phyloP scores from a whole-genome alignment of 2,888 invertebrate species.

The Heliconius aoede region DNA sequence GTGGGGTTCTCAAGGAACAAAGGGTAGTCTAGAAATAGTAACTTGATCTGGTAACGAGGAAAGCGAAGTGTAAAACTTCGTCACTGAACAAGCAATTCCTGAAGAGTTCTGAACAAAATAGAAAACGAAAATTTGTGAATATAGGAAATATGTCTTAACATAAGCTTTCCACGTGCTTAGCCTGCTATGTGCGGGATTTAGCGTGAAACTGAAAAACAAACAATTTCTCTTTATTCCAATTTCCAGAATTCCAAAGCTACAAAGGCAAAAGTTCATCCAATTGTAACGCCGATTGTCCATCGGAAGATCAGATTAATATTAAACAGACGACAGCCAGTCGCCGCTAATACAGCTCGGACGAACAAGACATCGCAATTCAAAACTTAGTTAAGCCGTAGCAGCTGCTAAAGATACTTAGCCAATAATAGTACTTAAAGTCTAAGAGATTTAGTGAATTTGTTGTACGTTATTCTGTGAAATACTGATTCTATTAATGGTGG shows the following conservation, averaged over 20 bases:
- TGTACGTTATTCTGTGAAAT: not conserved
- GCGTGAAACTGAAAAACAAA: not conserved
- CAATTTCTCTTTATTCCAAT: not conserved
- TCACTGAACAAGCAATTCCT: too few species aligned
- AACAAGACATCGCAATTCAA: conserved; percentile 50
- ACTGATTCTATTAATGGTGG: too few species aligned
- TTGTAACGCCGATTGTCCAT: conserved; percentile 12
- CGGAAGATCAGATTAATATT: conserved; percentile 38
- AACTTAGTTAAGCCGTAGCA: conserved; percentile 49
- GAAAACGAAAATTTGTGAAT: not conserved
- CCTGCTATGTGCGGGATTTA: not conserved
- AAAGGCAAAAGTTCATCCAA: conserved; percentile 15
- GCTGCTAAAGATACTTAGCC: conserved; percentile 40
- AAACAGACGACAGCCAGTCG: conserved; percentile 37
- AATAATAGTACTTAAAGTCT: conserved; percentile 22
- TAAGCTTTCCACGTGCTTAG: not conserved
- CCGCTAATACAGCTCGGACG: conserved; percentile 42
- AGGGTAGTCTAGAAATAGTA: too few species aligned
- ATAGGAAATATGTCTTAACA: not conserved
- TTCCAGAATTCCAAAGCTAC: not conserved
- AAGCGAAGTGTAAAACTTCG: too few species aligned
- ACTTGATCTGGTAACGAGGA: too few species aligned
- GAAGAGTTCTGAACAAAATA: too few species aligned
- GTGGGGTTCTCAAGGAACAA: too few species aligned
- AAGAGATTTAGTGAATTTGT: conserved; percentile 21